Conservation (phyloP, 64 coral and sea anemone genomes). For the Hydrozoanthus tunicans region DNA sequence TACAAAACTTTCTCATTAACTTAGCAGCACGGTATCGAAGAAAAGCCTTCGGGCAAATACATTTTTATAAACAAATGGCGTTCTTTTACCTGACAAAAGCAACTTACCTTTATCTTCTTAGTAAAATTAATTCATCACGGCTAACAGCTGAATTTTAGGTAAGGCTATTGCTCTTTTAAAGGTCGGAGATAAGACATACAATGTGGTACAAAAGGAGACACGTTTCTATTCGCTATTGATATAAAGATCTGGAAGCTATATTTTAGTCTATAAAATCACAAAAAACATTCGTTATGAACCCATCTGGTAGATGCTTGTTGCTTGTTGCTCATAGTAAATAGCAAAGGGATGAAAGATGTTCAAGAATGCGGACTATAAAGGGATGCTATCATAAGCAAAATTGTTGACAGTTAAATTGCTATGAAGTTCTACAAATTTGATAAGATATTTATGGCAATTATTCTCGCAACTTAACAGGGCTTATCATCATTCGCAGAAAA, state of each 20-base stretch:
- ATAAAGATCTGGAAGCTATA: background rate
- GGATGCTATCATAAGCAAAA: background rate
- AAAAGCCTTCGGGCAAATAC: background rate
- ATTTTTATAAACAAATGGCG: background rate
- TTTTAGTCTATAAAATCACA: background rate
- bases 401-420: background rate
- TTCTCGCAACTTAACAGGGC: background rate
- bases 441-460: too few species aligned
- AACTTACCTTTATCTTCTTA: background rate
- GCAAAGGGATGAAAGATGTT: too few species aligned
- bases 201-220: background rate
- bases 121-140: background rate
- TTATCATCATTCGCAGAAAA: background rate
- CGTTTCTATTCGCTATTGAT: background rate
- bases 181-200: background rate
- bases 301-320: too few species aligned
- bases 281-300: background rate
- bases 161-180: background rate
- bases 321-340: too few species aligned
- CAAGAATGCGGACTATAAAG: too few species aligned
- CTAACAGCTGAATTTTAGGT: background rate
- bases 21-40: background rate
- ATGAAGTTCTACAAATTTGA: background rate
- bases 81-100: background rate
- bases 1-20: conserved; percentile 42